Conservation (phyloP, 2,797 vertebrate genomes). For the Enteromius unitaeniatus region DNA sequence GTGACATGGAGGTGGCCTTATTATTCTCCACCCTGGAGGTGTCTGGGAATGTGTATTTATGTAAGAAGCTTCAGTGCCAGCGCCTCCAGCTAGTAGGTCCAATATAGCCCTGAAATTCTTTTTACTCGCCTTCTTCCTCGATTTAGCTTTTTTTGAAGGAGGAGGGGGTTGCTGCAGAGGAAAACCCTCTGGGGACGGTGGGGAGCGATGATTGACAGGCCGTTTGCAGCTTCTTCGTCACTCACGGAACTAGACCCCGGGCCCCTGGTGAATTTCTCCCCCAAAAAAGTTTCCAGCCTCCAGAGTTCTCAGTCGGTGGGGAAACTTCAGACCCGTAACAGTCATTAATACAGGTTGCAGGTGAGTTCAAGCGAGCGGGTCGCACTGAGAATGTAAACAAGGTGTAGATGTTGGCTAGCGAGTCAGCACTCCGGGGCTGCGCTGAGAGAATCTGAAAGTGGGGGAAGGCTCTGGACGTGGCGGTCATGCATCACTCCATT, state of each 20-base stretch:
- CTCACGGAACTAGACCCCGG: slow-evolving; percentile 51
- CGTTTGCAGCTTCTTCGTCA: slow-evolving; percentile 57
- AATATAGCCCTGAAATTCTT: slow-evolving; percentile 59
- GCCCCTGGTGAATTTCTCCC: slow-evolving; percentile 51
- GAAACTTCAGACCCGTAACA: slow-evolving; percentile 41
- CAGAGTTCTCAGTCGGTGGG: slow-evolving; percentile 11
- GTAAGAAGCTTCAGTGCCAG: slow-evolving; percentile 54
- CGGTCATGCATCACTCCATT: slow-evolving; percentile 89
- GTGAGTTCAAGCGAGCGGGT: slow-evolving; percentile 16
- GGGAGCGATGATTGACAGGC: slow-evolving; percentile 62
- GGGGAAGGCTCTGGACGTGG: slow-evolving; percentile 71
- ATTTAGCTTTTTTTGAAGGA: slow-evolving; percentile 61
- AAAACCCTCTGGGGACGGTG: slow-evolving; percentile 56
- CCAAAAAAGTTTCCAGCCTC: slow-evolving; percentile 45
- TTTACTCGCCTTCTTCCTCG: slow-evolving; percentile 55
- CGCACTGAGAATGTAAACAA: slow-evolving; percentile 32
- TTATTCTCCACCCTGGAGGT: slow-evolving; percentile 47
- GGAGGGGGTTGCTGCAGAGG: slow-evolving; percentile 50
- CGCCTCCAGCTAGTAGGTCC: slow-evolving; percentile 59
- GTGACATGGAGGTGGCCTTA: slow-evolving; percentile 52
- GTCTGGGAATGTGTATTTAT: slow-evolving; percentile 44
- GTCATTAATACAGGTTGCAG: slow-evolving; percentile 21
- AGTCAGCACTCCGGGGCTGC: slow-evolving; percentile 30
- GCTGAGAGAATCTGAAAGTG: slow-evolving; percentile 50
- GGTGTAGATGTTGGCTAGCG: slow-evolving; percentile 26